phyloP scores from a whole-genome alignment of 2,113 vertebrate genomes.

The Ptychochromis oligacanthus region DNA sequence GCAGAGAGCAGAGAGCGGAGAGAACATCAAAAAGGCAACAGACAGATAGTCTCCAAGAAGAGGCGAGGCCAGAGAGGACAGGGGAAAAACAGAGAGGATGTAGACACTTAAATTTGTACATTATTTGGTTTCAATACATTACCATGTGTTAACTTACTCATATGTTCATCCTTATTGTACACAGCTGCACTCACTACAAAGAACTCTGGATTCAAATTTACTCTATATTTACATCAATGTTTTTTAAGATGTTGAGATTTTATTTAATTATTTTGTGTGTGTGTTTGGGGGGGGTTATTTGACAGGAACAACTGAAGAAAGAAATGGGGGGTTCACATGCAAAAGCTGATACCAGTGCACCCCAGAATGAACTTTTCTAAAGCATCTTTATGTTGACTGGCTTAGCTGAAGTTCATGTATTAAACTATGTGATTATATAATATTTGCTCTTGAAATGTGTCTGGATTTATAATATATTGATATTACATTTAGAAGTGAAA shows the following conservation, averaged over 20 bases:
- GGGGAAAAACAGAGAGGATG: slow-evolving; percentile 31
- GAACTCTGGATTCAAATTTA: background rate
- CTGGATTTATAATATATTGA: background rate
- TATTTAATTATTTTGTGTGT: background rate
- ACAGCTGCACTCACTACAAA: slow-evolving; percentile 13
- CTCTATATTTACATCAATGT: background rate
- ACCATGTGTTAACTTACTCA: slow-evolving; percentile 28
- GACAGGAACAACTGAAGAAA: background rate
- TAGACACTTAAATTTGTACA: slow-evolving; percentile 45
- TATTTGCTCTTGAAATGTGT: slow-evolving; percentile 1
- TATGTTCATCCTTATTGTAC: slow-evolving; percentile 15
- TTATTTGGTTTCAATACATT: slow-evolving; percentile 43
- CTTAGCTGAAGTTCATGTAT: background rate
- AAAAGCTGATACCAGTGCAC: background rate
- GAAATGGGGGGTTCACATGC: background rate
- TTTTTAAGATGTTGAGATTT: slow-evolving; percentile 2
- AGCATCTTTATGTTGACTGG: slow-evolving; percentile 1
- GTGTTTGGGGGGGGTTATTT: background rate
- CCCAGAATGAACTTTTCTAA: background rate
- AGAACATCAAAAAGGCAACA: slow-evolving; percentile 72
- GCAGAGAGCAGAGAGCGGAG: slow-evolving; percentile 65
- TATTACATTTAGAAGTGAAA: slow-evolving; percentile 11
- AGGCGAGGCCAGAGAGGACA: slow-evolving; percentile 50
- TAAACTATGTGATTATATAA: background rate
- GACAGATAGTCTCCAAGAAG: slow-evolving; percentile 72